A percentile compares a stretch with the other conserved stretches of the same genome.
These are phyloP conservation scores for Rosalia funebris DNA, from an alignment of 2,888 invertebrate genomes.

Conservation along the genomic window DNA sequence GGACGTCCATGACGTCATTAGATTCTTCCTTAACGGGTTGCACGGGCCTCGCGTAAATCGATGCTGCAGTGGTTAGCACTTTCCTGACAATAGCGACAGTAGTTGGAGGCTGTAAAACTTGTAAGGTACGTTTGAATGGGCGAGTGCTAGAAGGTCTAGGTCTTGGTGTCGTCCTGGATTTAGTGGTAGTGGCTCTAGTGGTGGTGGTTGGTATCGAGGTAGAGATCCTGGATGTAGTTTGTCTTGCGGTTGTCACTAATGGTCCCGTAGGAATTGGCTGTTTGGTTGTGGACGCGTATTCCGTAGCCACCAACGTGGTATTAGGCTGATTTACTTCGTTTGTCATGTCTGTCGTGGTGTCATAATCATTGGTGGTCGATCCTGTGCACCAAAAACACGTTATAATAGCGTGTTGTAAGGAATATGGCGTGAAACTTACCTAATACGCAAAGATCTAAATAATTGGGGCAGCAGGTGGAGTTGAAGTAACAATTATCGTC, in stretches of 20 bases:
- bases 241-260: neutral
- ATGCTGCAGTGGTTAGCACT: conserved; percentile 8
- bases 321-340: neutral
- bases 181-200: conserved; percentile 9
- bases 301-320: conserved; percentile 29
- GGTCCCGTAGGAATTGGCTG: neutral
- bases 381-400: conserved; percentile 18
- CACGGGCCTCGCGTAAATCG: neutral
- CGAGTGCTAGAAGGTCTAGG: conserved; percentile 20
- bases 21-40: conserved; percentile 22
- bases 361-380: conserved; percentile 10
- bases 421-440: conserved; percentile 58
- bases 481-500: conserved; percentile 66
- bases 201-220: neutral
- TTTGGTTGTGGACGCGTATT: conserved; percentile 32
- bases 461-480: conserved; percentile 76
- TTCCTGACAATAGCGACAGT: conserved; percentile 32
- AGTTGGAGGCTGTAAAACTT: conserved; percentile 31
- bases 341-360: conserved; percentile 10
- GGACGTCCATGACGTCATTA: conserved; percentile 19
- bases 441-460: conserved; percentile 68
- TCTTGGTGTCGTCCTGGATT: conserved; percentile 16
- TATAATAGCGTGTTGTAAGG: neutral
- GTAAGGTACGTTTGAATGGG: conserved; percentile 33
- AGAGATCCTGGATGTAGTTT: neutral